Conservation (phyloP, 2,797 vertebrate genomes). For the Leptoclinus maculatus region DNA sequence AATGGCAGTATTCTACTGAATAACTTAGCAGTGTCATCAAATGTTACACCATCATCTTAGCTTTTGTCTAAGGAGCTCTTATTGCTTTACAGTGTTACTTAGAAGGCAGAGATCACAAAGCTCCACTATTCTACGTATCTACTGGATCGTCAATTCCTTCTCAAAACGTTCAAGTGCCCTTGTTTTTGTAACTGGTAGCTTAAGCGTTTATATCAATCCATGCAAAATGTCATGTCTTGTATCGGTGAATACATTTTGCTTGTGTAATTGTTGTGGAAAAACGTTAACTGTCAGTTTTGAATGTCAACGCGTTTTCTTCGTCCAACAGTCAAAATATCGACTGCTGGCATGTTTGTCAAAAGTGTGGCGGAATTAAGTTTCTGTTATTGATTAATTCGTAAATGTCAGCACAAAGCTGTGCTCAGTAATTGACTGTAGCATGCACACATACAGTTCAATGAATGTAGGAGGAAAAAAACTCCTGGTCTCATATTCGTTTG, state of each 20-base stretch:
- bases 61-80: not conserved
- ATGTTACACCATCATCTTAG: not conserved
- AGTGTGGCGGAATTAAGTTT: not conserved
- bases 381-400: not conserved
- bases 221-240: conserved; percentile 3
- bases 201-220: not conserved
- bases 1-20: not conserved
- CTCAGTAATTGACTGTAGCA: not conserved
- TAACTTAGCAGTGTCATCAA: not conserved
- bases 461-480: conserved; percentile 4
- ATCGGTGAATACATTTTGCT: not conserved
- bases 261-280: conserved; percentile 2
- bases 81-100: not conserved
- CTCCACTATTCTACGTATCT: not conserved
- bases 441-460: conserved; percentile 7
- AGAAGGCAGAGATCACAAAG: not conserved
- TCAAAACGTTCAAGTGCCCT: conserved; percentile 48
- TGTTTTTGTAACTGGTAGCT: conserved; percentile 31
- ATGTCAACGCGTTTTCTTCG: not conserved
- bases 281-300: not conserved
- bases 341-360: not conserved
- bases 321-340: not conserved
- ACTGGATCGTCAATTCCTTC: not conserved
- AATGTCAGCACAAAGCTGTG: not conserved
- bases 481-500: fast-evolving